Base-by-base conservation (phyloP, 2,888 invertebrate species). In the Anthophora plumipes region DNA sequence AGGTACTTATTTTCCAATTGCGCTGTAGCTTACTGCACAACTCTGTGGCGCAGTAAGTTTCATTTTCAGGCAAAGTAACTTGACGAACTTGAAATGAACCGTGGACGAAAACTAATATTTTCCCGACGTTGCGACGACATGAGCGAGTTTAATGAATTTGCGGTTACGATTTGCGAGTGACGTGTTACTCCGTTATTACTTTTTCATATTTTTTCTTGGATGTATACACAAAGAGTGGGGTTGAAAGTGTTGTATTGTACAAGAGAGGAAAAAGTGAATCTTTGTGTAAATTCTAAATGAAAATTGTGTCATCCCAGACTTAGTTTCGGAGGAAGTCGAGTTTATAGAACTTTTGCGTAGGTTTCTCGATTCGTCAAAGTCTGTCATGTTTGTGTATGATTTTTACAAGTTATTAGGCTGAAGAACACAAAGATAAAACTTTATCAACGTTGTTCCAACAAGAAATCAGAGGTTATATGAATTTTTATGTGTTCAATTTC, bases 1-100 rank as follows among this genome's bases (percentile, higher is more conserved):
- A 48, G 60, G 71, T 74, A 71, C 64, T n/a, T n/a, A 31, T 4
- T 67, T 46, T 82, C 64, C 70, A 82, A 79, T 82, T 83, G 79
- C 61, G 22, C 31, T 39, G 37, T 57, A 70, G 66, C 73, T 76
- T 61, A 59, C 67, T 20, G 52, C 72, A 59, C 54, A 72, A 54
- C 41, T 75, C 37, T 22, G 48, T 57, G 50, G 46, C 8, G 43
- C 46, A 55, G 48, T 54, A 57, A 69, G 76, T 82, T 82, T 73
- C 31, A 82, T 83, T 74, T 73, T 59, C 39, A 43, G 25, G 12
- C 20, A 60, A 31, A 52, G 41, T 55, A 77, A 72, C 69, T 82
- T 72, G 74, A 75, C 77, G 46, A 75, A 81, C 68, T 83, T 76
- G 48, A 61, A 78, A 82, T 69, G 55, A 75, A 74, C 20, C 37